phyloP scores from a whole-genome alignment of 2,888 invertebrate species.

The Melieria crassipennis region DNA sequence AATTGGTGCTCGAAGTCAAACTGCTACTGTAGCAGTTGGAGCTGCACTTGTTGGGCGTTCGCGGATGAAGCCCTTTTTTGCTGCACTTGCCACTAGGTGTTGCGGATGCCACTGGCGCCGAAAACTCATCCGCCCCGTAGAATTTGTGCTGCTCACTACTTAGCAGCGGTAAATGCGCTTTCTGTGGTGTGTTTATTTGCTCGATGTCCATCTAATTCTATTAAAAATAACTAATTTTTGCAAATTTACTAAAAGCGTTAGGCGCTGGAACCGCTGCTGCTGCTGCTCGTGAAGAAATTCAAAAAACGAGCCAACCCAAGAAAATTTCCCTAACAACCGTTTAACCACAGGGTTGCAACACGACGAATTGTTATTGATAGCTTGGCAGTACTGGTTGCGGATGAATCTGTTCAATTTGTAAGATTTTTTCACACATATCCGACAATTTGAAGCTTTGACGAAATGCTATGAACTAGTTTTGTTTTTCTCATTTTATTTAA shows the following conservation, averaged over 20 bases:
- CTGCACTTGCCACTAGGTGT: slow-evolving; percentile 36
- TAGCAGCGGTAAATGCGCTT: slow-evolving; percentile 29
- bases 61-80: slow-evolving; percentile 48
- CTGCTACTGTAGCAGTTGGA: slow-evolving; percentile 15
- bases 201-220: slow-evolving; percentile 37
- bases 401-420: too few species aligned
- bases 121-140: not conserved
- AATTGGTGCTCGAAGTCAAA: slow-evolving; percentile 25
- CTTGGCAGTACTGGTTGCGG: too few species aligned
- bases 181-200: slow-evolving; percentile 36
- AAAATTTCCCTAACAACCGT: slow-evolving; percentile 32
- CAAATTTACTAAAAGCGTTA: not conserved
- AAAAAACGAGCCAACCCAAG: slow-evolving; percentile 7
- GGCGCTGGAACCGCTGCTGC: not conserved
- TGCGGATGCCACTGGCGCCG: slow-evolving; percentile 4
- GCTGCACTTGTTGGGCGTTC: slow-evolving; percentile 39
- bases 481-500: too few species aligned
- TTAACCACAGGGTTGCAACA: slow-evolving; percentile 14
- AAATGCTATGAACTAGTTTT: too few species aligned
- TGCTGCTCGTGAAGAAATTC: slow-evolving; percentile 16
- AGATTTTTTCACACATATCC: too few species aligned
- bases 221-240: not conserved
- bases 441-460: too few species aligned
- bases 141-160: slow-evolving; percentile 34
- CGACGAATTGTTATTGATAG: too few species aligned